Evolutionary conservation across 2,888 invertebrate species (phyloP).

Genomic region (Callyntrura guangdongensis): DNA sequence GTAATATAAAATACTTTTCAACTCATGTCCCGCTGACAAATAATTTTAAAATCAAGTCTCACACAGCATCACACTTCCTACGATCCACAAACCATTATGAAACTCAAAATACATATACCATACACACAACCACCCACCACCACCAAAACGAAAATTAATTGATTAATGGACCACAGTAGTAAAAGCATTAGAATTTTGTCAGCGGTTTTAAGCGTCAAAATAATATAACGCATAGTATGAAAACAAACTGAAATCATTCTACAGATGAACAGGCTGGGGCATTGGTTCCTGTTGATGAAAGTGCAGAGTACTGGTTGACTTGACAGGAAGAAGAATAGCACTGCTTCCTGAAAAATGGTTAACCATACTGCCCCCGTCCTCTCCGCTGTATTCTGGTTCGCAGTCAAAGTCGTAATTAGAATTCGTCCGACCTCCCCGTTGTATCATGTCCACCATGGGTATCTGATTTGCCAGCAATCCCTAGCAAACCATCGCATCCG

Average conservation of each 20-base stretch:
- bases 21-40: no score
- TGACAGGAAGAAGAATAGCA: constrained; percentile 46
- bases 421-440: constrained; percentile 44
- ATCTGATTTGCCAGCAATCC: constrained; percentile 85
- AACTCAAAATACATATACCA: no score
- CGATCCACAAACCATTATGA: no score
- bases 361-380: background rate
- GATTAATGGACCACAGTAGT: no score
- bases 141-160: no score
- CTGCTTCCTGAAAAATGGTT: constrained; percentile 45
- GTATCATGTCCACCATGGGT: constrained; percentile 83
- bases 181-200: background rate
- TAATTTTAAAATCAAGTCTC: no score
- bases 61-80: no score
- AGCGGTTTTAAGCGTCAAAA: background rate
- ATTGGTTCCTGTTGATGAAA: constrained; percentile 3
- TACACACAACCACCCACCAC: no score
- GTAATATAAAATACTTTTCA: no score
- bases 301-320: constrained; percentile 13
- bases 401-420: background rate
- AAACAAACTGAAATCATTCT: constrained; percentile 19
- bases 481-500: constrained; percentile 84
- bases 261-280: constrained; percentile 74
- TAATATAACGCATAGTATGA: background rate
- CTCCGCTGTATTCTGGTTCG: background rate